Evolutionary conservation across 2,888 invertebrate species (phyloP).

Genomic region (Rotaria macrura): DNA sequence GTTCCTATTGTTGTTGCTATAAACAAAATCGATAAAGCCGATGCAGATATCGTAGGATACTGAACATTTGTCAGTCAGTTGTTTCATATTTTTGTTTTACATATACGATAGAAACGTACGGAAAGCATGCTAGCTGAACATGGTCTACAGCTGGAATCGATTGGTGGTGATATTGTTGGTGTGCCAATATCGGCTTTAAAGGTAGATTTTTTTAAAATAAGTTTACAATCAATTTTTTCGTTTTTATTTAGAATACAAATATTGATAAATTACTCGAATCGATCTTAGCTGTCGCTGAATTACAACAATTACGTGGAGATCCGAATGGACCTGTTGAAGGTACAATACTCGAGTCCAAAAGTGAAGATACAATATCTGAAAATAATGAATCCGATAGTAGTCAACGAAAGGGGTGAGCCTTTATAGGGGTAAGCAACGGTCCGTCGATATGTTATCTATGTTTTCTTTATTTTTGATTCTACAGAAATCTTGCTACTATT

Average conservation of each 20-base stretch:
- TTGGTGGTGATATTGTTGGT: conserved; percentile 81
- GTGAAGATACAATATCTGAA: conserved; percentile 57
- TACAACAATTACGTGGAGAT: conserved; percentile 75
- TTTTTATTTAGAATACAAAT: conserved; percentile 57
- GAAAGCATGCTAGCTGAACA: conserved; percentile 65
- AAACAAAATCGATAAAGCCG: conserved; percentile 90
- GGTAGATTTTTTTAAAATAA: conserved; percentile 38
- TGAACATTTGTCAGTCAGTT: not conserved
- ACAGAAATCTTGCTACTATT: conserved; percentile 66
- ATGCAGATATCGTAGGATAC: conserved; percentile 66
- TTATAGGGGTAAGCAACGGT: not conserved
- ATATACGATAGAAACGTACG: conserved; percentile 58
- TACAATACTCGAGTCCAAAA: conserved; percentile 72
- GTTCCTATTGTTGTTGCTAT: conserved; percentile 82
- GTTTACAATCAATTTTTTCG: conserved; percentile 10
- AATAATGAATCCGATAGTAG: conserved; percentile 50
- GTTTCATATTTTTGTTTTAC: not conserved
- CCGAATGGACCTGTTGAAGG: conserved; percentile 75
- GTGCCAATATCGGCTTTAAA: conserved; percentile 81
- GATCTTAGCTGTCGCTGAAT: conserved; percentile 60
- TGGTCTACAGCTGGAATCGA: conserved; percentile 71
- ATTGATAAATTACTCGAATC: conserved; percentile 70
- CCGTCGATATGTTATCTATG: not conserved
- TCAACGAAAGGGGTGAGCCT: not conserved
- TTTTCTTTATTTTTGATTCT: not conserved